Percentiles rank a stretch among this genome's conserved stretches.
Conservation (phyloP, 2,113 vertebrate species). For the Mustela lutreola region DNA sequence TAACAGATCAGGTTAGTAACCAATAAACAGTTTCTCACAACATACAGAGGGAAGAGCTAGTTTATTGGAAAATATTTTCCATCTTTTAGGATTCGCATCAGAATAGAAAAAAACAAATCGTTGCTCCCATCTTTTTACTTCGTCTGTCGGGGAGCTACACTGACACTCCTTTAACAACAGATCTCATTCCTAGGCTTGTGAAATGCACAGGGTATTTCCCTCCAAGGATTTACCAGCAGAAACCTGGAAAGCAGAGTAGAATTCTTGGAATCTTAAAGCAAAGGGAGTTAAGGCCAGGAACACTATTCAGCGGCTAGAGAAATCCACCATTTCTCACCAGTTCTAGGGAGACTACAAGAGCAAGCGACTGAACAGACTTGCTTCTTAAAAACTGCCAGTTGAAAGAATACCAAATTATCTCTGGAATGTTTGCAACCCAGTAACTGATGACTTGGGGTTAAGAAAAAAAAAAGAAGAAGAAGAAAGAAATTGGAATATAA, state of each 20-base stretch:
- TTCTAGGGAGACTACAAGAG: neutral
- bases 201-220: neutral
- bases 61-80: constrained; percentile 40
- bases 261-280: neutral
- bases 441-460: neutral
- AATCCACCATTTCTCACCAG: neutral
- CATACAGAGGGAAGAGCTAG: neutral
- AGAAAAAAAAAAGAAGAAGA: neutral
- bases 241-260: neutral
- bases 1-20: constrained; percentile 39
- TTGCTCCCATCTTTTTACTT: neutral
- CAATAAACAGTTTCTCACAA: constrained; percentile 39
- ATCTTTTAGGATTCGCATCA: neutral
- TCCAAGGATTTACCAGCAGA: neutral
- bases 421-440: neutral
- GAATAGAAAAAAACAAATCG: neutral
- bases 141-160: neutral
- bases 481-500: neutral
- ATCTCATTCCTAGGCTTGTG: neutral
- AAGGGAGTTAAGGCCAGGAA: neutral
- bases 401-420: neutral
- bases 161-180: neutral
- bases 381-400: neutral
- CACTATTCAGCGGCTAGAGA: neutral
- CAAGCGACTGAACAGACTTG: neutral